These are phyloP conservation scores for Actinia equina DNA, from an alignment of 64 coral and sea anemone species.

Conservation along the genomic window DNA sequence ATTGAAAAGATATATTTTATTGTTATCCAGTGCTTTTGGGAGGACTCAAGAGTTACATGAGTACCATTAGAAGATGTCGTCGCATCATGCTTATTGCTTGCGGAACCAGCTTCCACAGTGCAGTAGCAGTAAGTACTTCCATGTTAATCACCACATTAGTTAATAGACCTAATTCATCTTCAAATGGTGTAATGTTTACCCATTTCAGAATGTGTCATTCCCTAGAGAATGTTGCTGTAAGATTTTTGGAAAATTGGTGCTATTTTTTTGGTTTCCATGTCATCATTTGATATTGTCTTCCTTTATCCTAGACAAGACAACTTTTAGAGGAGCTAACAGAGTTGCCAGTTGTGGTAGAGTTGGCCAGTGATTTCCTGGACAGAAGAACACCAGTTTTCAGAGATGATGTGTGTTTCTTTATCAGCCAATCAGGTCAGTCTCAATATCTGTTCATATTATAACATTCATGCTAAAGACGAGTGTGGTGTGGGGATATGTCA, in stretches of 20 bases:
- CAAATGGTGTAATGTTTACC: too few species aligned
- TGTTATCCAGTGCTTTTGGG: constrained; percentile 68
- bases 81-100: constrained; percentile 90
- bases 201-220: too few species aligned
- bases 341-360: constrained; percentile 87
- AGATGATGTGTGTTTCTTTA: constrained; percentile 99
- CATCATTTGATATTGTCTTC: neutral
- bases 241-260: too few species aligned
- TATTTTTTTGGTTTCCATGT: neutral
- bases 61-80: constrained; percentile 85
- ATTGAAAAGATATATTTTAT: neutral
- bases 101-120: constrained; percentile 97
- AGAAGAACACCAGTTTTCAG: constrained; percentile 86
- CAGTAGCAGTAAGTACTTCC: constrained; percentile 79
- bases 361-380: constrained; percentile 98
- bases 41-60: constrained; percentile 73
- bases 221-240: too few species aligned
- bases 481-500: too few species aligned
- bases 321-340: constrained; percentile 90
- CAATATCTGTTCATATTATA: neutral
- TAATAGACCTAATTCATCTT: too few species aligned
- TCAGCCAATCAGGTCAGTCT: constrained; percentile 91
- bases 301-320: constrained; percentile 63
- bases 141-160: neutral
- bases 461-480: too few species aligned